A percentile compares a stretch with the other conserved stretches of the same genome.
phyloP scores from a whole-genome alignment of 2,888 invertebrate genomes.

The Andrena hattorfiana region DNA sequence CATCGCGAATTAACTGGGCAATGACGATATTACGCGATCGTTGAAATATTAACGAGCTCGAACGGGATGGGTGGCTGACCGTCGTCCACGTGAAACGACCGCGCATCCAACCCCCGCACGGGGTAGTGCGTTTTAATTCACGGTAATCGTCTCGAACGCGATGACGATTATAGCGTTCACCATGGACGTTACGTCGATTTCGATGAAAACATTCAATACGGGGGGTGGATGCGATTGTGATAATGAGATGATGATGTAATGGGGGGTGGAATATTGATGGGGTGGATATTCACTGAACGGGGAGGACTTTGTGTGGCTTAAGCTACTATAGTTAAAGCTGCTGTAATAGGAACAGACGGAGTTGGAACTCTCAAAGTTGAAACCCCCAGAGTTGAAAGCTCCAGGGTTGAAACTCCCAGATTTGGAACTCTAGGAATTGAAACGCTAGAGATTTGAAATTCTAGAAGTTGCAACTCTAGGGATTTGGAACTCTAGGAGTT shows the following conservation, averaged over 20 bases:
- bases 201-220: neutral
- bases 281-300: neutral
- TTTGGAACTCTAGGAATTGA: too few relatives aligned
- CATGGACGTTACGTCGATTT: conserved; percentile 26
- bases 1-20: conserved; percentile 52
- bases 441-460: too few relatives aligned
- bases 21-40: conserved; percentile 55
- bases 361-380: too few relatives aligned
- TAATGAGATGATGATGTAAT: conserved; percentile 3
- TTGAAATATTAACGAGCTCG: conserved; percentile 58
- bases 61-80: conserved; percentile 33
- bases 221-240: neutral
- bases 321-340: too few relatives aligned
- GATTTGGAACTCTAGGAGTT: too few relatives aligned
- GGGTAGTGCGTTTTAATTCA: conserved; percentile 36
- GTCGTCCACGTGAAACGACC: conserved; percentile 1
- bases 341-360: too few relatives aligned
- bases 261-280: neutral
- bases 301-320: neutral
- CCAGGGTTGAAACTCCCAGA: too few relatives aligned
- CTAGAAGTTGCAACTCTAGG: too few relatives aligned
- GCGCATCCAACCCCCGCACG: conserved; percentile 7
- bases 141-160: conserved; percentile 35
- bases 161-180: conserved; percentile 9
- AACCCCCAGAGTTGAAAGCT: too few relatives aligned